These are phyloP conservation scores for Pelodiscus sinensis DNA, from an alignment of 2,113 vertebrate species.

Conservation along the genomic window DNA sequence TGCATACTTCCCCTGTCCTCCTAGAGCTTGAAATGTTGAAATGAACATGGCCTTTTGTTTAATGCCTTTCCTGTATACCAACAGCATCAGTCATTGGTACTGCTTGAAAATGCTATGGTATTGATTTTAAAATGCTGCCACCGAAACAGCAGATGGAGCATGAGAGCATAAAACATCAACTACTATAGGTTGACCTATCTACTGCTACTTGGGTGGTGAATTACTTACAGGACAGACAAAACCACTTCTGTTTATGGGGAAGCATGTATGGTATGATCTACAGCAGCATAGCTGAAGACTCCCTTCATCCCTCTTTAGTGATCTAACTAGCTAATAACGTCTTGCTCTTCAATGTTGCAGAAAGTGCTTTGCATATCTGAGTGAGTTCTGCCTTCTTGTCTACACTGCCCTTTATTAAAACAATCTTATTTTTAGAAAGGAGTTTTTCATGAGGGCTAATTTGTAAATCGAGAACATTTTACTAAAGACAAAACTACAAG, in stretches of 20 bases:
- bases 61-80: conserved; percentile 22
- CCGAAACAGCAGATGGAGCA: conserved; percentile 46
- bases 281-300: too few relatives aligned
- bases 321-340: not conserved
- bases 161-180: not conserved
- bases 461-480: not conserved
- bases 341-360: not conserved
- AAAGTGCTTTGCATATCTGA: not conserved
- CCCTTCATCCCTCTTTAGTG: not conserved
- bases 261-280: not conserved
- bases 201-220: not conserved
- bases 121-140: not conserved
- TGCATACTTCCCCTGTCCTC: conserved; percentile 17
- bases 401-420: not conserved
- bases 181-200: not conserved
- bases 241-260: not conserved
- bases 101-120: not conserved
- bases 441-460: not conserved
- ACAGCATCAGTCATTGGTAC: conserved; percentile 24
- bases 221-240: not conserved
- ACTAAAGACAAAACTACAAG: not conserved
- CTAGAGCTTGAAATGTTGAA: conserved; percentile 50
- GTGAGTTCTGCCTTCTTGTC: not conserved
- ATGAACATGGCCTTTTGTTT: conserved; percentile 47
- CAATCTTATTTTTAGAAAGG: not conserved